Percentiles rank a stretch among this genome's conserved stretches.
Evolutionary conservation across 1,140 invertebrate genomes (phyloP).

Genomic region (Eubasilissa regina): DNA sequence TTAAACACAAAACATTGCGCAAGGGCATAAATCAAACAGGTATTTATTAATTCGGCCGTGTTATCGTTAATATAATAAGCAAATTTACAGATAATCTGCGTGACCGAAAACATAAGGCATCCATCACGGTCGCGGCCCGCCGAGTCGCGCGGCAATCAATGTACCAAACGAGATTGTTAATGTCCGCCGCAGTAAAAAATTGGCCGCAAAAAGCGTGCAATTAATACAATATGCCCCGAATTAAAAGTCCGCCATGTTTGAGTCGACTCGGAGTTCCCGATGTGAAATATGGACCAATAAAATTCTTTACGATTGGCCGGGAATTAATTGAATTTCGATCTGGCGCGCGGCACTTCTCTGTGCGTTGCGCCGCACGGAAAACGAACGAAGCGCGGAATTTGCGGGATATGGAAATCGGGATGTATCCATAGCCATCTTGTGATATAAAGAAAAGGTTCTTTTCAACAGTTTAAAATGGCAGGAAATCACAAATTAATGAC

Average conservation of each 20-base stretch:
- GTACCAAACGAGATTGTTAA: conserved; percentile 4
- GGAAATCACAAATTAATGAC: too few relatives aligned
- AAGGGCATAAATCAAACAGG: neutral
- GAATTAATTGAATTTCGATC: conserved; percentile 49
- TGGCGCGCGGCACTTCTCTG: conserved; percentile 25
- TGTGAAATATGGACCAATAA: conserved; percentile 44
- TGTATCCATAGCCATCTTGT: too few relatives aligned
- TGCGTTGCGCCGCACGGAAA: neutral
- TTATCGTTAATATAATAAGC: conserved; percentile 37
- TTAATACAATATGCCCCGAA: conserved; percentile 18
- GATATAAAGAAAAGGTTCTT: too few relatives aligned
- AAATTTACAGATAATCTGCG: conserved; percentile 23
- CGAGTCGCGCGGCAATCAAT: neutral
- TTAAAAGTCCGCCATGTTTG: conserved; percentile 26
- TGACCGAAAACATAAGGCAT: conserved; percentile 19
- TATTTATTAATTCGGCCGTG: conserved; percentile 30
- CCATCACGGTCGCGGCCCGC: conserved; percentile 6
- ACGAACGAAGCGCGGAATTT: neutral
- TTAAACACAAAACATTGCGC: neutral
- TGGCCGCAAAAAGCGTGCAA: conserved; percentile 7
- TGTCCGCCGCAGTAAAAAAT: conserved; percentile 14
- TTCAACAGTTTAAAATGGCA: too few relatives aligned
- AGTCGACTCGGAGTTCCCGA: neutral
- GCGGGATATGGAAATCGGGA: too few relatives aligned
- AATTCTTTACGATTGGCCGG: conserved; percentile 23